Evolutionary conservation across 35 echinoderm and acorn worm species (phyloP), one percentile per base, ranked within the genome.

Genomic region (Stichopus chloronotus): DNA sequence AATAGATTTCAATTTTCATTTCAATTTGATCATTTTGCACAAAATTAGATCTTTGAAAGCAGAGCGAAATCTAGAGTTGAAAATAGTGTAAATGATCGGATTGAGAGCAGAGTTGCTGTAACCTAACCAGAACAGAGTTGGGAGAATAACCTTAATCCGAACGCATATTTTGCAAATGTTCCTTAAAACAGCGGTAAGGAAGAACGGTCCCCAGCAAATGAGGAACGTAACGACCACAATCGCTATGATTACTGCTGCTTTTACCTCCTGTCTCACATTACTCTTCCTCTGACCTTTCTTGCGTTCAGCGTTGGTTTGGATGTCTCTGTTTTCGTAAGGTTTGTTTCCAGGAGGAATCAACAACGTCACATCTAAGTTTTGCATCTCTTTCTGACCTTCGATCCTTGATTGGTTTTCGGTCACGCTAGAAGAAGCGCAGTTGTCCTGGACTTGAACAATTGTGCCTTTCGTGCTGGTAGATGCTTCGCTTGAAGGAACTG

Each of bases 81-180:
- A 98, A 13, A 95, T 89, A 7, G 97, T 98, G 43, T 98, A 98
- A 6, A 98, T 94, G 43, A 94, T 88, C 17, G 97, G 97, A 78
- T 98, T 98, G 8, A 94, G 17, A 25, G 92, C 83, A 7, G 97
- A 98, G 77, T 98, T 98, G 86, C 94, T 94, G 91, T 93, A 98
- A 1, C 94, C 97, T 6, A 98, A 76, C 97, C 94, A 96, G 2
- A 88, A 91, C 63, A 98, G 90, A 43, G 96, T 59, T 22, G 91
- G 95, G 65, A 94, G 94, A 69, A 92, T 22, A 11, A 16, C 76
- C 52, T 88, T 21, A 12, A 81, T 82, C 55, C 81, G 79, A 65
- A 16, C 81, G 78, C 94, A 98, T 25, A 13, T 78, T 1, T 30
- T 56, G 61, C 95, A 94, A 43, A 77, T 14, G 24, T 86, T 78